A percentile compares a stretch with the other conserved stretches of the same genome.
These are phyloP conservation scores for Littorina saxatilis DNA, from an alignment of 1,140 invertebrate genomes.

Conservation along the genomic window DNA sequence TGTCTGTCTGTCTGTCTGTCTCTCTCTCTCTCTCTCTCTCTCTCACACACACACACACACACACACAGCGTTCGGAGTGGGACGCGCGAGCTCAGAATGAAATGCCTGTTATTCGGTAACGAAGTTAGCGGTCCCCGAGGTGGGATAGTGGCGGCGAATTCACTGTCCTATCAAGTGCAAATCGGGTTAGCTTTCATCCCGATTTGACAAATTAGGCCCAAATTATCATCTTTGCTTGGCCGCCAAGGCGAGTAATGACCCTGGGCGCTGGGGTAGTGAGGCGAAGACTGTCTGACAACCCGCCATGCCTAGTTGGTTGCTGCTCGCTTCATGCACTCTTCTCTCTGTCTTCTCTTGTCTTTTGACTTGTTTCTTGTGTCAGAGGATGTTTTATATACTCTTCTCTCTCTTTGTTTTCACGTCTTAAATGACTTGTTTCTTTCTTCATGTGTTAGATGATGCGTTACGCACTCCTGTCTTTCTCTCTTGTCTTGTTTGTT, in stretches of 20 bases:
- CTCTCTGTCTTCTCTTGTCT: neutral
- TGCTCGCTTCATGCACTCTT: neutral
- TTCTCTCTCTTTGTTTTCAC: neutral
- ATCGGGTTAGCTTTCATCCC: slow-evolving; percentile 38
- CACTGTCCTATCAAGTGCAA: slow-evolving; percentile 36
- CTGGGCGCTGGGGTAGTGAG: slow-evolving; percentile 11
- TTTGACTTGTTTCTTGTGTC: neutral
- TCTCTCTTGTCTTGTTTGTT: no score
- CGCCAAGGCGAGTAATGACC: slow-evolving; percentile 27
- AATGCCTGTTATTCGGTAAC: slow-evolving; percentile 39
- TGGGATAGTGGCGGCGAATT: slow-evolving; percentile 28
- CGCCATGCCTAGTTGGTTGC: no score
- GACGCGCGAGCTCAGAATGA: slow-evolving; percentile 25
- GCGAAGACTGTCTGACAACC: slow-evolving; percentile 31
- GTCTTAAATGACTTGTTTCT: neutral
- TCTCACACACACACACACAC: neutral
- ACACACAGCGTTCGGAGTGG: neutral
- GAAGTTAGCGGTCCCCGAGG: slow-evolving; percentile 31
- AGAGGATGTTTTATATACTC: no score
- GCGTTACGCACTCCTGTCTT: neutral
- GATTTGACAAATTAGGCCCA: slow-evolving; percentile 41
- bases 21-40: neutral
- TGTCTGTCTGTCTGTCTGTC: slow-evolving; percentile 1
- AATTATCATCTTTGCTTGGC: slow-evolving; percentile 38
- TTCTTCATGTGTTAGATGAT: neutral